Conservation (phyloP, 2,113 vertebrate species). For the Gadus chalcogrammus region DNA sequence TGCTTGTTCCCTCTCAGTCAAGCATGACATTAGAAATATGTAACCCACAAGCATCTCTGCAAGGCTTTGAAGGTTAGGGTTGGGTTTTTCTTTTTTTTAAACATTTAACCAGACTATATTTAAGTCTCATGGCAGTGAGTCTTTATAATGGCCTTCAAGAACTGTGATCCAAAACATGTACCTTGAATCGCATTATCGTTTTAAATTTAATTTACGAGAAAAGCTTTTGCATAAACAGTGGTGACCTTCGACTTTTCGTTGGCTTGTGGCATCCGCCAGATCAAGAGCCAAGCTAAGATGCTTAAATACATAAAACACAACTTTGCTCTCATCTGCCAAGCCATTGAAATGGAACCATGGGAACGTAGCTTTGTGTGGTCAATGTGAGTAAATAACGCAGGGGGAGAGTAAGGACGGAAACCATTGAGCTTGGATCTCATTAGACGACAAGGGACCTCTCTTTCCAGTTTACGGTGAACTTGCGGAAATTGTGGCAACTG, state of each 20-base stretch:
- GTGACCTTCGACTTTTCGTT: conserved; percentile 24
- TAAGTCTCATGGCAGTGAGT: conserved; percentile 32
- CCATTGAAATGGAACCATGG: not conserved
- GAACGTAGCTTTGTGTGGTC: conserved; percentile 4
- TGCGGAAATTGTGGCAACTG: conserved; percentile 9
- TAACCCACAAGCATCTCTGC: too few relatives aligned
- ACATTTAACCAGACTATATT: not conserved
- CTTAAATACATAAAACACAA: not conserved
- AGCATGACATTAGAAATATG: not conserved
- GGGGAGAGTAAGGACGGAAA: conserved; percentile 1
- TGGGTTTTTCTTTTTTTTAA: conserved; percentile 1
- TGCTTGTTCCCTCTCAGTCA: not conserved
- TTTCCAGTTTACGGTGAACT: not conserved
- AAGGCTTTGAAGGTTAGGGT: not conserved
- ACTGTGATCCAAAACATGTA: conserved; percentile 52
- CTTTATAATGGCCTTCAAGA: conserved; percentile 22
- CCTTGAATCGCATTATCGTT: conserved; percentile 49
- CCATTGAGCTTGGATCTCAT: not conserved
- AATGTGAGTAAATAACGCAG: conserved; percentile 4
- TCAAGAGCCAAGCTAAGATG: not conserved
- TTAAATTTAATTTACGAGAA: conserved; percentile 35
- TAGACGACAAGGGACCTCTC: not conserved
- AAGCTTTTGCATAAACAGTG: conserved; percentile 34
- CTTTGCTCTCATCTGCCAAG: not conserved
- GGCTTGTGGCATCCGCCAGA: not conserved